These are phyloP conservation scores for Corapipo altera DNA, from an alignment of 2,113 vertebrate genomes.

Conservation along the genomic window DNA sequence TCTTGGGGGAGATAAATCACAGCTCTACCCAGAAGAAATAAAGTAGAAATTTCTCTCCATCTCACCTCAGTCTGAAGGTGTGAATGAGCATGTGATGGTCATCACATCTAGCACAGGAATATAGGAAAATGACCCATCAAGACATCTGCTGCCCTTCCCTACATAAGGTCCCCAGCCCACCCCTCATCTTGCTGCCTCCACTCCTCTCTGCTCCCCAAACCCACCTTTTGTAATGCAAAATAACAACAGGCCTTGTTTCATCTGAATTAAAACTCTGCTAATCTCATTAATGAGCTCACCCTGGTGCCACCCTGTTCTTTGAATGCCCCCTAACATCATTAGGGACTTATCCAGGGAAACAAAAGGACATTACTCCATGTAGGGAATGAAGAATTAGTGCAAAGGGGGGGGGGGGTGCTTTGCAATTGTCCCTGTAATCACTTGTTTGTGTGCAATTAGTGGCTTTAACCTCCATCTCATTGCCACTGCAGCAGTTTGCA, in stretches of 20 bases:
- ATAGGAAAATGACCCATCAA: background rate
- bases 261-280: slow-evolving; percentile 71
- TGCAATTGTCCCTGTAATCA: slow-evolving; percentile 15
- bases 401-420: background rate
- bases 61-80: background rate
- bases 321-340: slow-evolving; percentile 59
- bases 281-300: slow-evolving; percentile 73
- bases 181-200: background rate
- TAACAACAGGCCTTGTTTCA: slow-evolving; percentile 46
- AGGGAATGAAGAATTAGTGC: slow-evolving; percentile 24
- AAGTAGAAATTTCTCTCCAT: background rate
- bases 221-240: slow-evolving; percentile 59
- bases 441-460: slow-evolving; percentile 20
- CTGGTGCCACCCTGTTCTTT: slow-evolving; percentile 49
- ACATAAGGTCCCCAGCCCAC: background rate
- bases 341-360: slow-evolving; percentile 47
- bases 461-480: background rate
- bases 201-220: slow-evolving; percentile 44
- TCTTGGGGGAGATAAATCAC: background rate
- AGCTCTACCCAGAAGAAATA: background rate
- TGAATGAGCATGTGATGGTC: background rate
- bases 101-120: background rate
- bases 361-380: slow-evolving; percentile 16
- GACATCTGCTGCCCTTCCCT: background rate
- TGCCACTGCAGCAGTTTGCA: background rate